Evolutionary conservation across 2,888 invertebrate species (phyloP).

Genomic region (Cephus pygmeus): DNA sequence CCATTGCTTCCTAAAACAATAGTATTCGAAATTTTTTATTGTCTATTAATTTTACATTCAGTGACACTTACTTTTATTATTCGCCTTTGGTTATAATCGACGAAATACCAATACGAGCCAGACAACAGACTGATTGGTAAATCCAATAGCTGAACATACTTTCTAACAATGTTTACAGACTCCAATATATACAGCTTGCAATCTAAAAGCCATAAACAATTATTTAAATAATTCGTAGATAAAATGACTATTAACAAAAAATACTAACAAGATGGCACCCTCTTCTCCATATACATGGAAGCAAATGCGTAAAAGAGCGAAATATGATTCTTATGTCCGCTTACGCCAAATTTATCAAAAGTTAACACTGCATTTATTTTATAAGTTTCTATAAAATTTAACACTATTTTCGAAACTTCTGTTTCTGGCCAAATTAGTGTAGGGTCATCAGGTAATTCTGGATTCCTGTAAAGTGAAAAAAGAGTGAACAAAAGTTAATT

Average conservation of each 20-base stretch:
- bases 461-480: constrained; percentile 69
- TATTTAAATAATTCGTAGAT: constrained; percentile 12
- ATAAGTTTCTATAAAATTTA: constrained; percentile 77
- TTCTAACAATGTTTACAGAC: constrained; percentile 85
- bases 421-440: constrained; percentile 80
- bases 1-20: constrained; percentile 79
- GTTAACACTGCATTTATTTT: constrained; percentile 88
- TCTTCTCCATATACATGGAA: constrained; percentile 80
- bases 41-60: not conserved
- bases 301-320: constrained; percentile 86
- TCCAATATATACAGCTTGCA: constrained; percentile 87
- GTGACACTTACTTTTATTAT: constrained; percentile 50
- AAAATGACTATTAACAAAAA: constrained; percentile 8
- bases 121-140: constrained; percentile 82
- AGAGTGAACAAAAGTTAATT: not conserved
- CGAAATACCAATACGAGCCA: constrained; percentile 79
- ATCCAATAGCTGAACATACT: constrained; percentile 87
- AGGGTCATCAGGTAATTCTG: constrained; percentile 82
- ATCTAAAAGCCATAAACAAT: constrained; percentile 69
- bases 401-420: constrained; percentile 72
- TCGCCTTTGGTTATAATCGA: constrained; percentile 57
- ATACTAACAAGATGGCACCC: constrained; percentile 78
- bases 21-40: constrained; percentile 13
- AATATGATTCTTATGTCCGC: constrained; percentile 92
- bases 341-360: constrained; percentile 94